Evolutionary conservation across 2,797 vertebrate species (phyloP).

Genomic region (Typhlichthys eigenmanni): DNA sequence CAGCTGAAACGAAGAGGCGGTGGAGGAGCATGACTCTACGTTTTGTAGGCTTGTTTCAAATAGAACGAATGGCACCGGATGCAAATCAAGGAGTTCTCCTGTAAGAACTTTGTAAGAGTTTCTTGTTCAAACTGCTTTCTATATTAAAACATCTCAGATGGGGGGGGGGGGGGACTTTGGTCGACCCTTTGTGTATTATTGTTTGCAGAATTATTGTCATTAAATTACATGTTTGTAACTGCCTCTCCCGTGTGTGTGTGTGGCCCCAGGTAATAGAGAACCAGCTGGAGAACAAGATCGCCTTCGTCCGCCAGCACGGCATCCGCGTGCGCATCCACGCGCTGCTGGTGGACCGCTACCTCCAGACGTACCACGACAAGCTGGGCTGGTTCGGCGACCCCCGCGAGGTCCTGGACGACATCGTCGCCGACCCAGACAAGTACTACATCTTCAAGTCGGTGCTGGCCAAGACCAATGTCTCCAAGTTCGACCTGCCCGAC

Average conservation of each 20-base stretch:
- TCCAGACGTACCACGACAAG: constrained; percentile 97
- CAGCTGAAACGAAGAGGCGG: too few relatives aligned
- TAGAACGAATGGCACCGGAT: too few relatives aligned
- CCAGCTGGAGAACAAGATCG: constrained; percentile 97
- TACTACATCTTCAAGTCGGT: constrained; percentile 99
- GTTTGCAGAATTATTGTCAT: too few relatives aligned
- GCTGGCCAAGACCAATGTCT: constrained; percentile 98
- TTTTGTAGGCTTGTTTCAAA: neutral
- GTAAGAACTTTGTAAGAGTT: too few relatives aligned
- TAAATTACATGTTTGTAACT: neutral
- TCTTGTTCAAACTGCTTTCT: neutral
- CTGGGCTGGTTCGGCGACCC: constrained; percentile 99
- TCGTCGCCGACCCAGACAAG: constrained; percentile 95
- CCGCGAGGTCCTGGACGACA: constrained; percentile 94
- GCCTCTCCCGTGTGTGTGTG: neutral
- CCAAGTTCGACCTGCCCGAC: constrained; percentile 98
- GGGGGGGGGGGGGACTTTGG: too few relatives aligned
- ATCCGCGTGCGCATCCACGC: constrained; percentile 96
- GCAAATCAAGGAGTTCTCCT: too few relatives aligned
- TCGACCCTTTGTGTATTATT: neutral
- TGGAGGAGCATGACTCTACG: neutral
- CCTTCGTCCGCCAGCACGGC: constrained; percentile 96
- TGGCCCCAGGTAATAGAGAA: constrained; percentile 92
- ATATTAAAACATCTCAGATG: too few relatives aligned
- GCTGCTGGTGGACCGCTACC: constrained; percentile 93